A percentile compares a stretch with the other conserved stretches of the same genome.
Conservation (phyloP, 2,888 invertebrate genomes). For the Andrena flavipes region DNA sequence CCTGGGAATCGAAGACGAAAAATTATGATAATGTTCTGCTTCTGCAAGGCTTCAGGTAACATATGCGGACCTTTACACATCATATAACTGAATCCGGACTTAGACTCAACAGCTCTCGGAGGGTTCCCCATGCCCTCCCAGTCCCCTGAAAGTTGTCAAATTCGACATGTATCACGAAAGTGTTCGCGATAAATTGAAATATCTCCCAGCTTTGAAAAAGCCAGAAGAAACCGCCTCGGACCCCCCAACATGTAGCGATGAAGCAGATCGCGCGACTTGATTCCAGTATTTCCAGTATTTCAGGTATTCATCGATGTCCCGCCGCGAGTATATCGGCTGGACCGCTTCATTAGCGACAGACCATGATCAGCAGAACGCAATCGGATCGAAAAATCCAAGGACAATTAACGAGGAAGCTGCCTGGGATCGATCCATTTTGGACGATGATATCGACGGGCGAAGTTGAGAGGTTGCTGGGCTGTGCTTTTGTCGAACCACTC, state of each 20-base stretch:
- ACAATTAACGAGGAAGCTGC: constrained; percentile 13
- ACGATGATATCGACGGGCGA: constrained; percentile 16
- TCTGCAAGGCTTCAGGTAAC: background rate
- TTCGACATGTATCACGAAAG: background rate
- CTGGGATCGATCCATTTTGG: background rate
- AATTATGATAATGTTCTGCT: background rate
- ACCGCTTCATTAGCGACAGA: constrained; percentile 54
- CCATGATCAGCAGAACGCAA: constrained; percentile 41
- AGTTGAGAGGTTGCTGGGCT: constrained; percentile 15
- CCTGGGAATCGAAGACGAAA: constrained; percentile 1
- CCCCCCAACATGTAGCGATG: constrained; percentile 15
- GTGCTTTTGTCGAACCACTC: constrained; percentile 55
- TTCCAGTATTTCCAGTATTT: constrained; percentile 59
- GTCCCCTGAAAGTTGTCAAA: background rate
- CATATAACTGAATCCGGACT: background rate
- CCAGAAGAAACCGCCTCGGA: background rate
- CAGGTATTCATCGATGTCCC: constrained; percentile 43
- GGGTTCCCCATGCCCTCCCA: background rate
- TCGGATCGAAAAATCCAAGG: constrained; percentile 27
- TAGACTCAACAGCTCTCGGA: background rate
- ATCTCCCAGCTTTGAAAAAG: background rate
- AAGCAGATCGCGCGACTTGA: constrained; percentile 37
- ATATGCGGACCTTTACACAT: background rate
- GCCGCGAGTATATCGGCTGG: constrained; percentile 38
- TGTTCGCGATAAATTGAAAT: background rate